Conservation (phyloP, 2,888 invertebrate genomes). For the Drosophila mettleri region DNA sequence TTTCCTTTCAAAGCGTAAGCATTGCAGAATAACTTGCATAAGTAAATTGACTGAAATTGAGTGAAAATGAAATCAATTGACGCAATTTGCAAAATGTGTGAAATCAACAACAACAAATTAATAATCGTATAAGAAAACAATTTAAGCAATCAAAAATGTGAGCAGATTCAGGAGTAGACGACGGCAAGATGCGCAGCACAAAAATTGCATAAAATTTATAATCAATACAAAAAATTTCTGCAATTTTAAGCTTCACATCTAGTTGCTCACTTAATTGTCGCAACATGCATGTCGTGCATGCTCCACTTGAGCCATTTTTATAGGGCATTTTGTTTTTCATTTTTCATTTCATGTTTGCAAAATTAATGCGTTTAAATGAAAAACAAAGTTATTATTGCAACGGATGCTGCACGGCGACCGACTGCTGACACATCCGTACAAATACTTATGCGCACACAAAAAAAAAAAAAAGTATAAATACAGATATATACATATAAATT, state of each 20-base stretch:
- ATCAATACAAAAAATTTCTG: too few relatives aligned
- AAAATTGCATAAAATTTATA: neutral
- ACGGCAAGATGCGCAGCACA: neutral
- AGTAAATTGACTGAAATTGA: conserved; percentile 32
- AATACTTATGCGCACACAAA: neutral
- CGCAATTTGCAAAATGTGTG: conserved; percentile 16
- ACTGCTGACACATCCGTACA: conserved; percentile 56
- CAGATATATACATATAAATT: neutral
- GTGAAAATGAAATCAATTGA: conserved; percentile 26
- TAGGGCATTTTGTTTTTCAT: neutral
- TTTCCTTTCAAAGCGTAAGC: neutral
- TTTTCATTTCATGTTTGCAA: conserved; percentile 32
- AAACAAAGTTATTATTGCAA: conserved; percentile 50
- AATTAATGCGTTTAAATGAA: conserved; percentile 48
- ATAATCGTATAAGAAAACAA: conserved; percentile 4
- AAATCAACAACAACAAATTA: conserved; percentile 5
- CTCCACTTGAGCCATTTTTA: neutral
- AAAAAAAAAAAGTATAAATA: conserved; percentile 1
- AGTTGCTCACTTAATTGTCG: neutral
- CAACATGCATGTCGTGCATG: conserved; percentile 15
- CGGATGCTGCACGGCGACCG: conserved; percentile 51
- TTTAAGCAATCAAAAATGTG: conserved; percentile 11
- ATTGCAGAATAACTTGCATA: conserved; percentile 4
- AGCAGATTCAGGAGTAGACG: neutral
- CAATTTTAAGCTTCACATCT: neutral